These are phyloP conservation scores for Ophion obscuratus DNA, from an alignment of 2,888 invertebrate species.

Conservation along the genomic window DNA sequence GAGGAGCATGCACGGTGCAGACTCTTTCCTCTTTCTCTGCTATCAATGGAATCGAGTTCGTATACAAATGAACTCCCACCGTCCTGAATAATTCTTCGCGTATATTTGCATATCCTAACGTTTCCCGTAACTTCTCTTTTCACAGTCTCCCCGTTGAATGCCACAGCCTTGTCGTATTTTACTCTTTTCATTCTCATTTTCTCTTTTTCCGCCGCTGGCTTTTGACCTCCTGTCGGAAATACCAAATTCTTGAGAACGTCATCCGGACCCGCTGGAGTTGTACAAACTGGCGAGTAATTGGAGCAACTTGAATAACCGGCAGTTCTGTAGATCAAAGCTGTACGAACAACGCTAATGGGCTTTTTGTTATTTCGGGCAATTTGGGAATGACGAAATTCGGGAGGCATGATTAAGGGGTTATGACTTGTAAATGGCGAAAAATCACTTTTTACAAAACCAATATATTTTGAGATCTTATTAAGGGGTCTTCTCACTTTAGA, in stretches of 20 bases:
- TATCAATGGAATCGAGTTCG: conserved; percentile 25
- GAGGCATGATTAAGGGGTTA: too few relatives aligned
- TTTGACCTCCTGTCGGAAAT: not conserved
- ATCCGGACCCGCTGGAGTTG: not conserved
- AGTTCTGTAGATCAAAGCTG: not conserved
- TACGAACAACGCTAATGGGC: not conserved
- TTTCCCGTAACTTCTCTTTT: conserved; percentile 27
- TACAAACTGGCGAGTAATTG: not conserved
- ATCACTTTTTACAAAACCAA: too few relatives aligned
- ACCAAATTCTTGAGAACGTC: not conserved
- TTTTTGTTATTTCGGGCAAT: not conserved
- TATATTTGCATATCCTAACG: conserved; percentile 48
- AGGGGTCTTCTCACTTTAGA: too few relatives aligned
- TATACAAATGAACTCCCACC: conserved; percentile 37
- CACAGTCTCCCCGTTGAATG: conserved; percentile 20
- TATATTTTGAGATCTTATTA: too few relatives aligned
- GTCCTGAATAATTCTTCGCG: conserved; percentile 34
- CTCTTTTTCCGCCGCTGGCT: not conserved
- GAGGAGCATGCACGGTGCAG: not conserved
- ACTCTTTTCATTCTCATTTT: conserved; percentile 7
- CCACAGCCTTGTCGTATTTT: conserved; percentile 14
- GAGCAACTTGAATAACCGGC: not conserved
- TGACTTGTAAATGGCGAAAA: too few relatives aligned
- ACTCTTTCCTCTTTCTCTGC: not conserved
- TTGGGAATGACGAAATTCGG: too few relatives aligned